Evolutionary conservation across 2,888 invertebrate genomes (phyloP).

Genomic region (Tryphoninae sp.): DNA sequence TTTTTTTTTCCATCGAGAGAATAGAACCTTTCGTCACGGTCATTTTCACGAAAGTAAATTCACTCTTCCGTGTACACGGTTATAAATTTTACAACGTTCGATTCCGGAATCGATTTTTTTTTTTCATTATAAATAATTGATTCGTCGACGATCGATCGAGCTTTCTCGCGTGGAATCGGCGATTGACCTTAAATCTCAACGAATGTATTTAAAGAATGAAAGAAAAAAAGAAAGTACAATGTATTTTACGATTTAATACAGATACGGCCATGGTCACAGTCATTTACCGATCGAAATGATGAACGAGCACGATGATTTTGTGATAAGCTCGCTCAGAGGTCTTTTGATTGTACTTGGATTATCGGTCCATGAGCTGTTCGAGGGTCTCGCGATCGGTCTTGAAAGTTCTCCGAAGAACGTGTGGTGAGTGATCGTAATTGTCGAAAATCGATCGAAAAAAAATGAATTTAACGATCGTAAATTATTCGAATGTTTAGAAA

Average conservation of each 20-base stretch:
- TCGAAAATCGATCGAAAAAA: neutral
- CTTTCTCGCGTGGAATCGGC: conserved; percentile 13
- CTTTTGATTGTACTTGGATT: conserved; percentile 91
- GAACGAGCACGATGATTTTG: conserved; percentile 72
- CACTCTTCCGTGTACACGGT: conserved; percentile 20
- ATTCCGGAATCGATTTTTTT: conserved; percentile 4
- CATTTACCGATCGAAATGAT: conserved; percentile 73
- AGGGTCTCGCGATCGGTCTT: conserved; percentile 85
- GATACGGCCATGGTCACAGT: conserved; percentile 72
- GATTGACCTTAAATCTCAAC: neutral
- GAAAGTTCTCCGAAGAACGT: conserved; percentile 81
- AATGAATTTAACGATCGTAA: neutral
- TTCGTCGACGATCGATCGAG: conserved; percentile 23
- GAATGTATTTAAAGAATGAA: too few relatives aligned
- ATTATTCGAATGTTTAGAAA: neutral
- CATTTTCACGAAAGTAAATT: conserved; percentile 63
- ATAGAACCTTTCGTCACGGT: conserved; percentile 32
- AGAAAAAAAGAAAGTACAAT: conserved; percentile 11
- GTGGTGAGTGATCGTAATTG: conserved; percentile 75
- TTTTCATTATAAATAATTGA: conserved; percentile 1
- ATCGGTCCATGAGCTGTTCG: conserved; percentile 93
- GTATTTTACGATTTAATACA: conserved; percentile 38
- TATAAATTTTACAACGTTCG: conserved; percentile 5
- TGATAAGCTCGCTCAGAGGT: conserved; percentile 84
- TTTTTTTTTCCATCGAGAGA: neutral